These are phyloP conservation scores for Cybosia mesomella DNA, from an alignment of 2,888 invertebrate genomes.

Conservation along the genomic window DNA sequence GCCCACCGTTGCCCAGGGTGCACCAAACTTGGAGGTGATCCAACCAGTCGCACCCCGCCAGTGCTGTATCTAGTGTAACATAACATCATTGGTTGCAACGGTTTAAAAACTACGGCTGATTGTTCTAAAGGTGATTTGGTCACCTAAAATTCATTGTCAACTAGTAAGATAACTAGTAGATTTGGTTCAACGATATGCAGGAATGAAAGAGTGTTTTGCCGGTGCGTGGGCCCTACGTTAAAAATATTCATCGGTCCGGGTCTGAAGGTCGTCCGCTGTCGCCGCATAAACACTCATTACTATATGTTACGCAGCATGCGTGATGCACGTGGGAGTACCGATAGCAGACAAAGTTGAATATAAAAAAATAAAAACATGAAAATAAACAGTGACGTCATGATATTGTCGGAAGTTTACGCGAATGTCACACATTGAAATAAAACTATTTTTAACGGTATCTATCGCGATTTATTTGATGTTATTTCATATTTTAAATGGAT, in stretches of 20 bases:
- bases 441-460: too few relatives aligned
- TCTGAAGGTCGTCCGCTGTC: slow-evolving; percentile 65
- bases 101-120: slow-evolving; percentile 14
- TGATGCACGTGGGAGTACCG: slow-evolving; percentile 73
- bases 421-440: too few relatives aligned
- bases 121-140: slow-evolving; percentile 42
- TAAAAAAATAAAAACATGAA: slow-evolving; percentile 6
- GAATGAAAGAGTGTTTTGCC: slow-evolving; percentile 35
- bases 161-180: slow-evolving; percentile 41
- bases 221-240: slow-evolving; percentile 60
- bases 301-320: slow-evolving; percentile 72
- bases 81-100: not conserved
- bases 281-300: slow-evolving; percentile 62
- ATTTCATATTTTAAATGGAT: too few relatives aligned
- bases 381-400: not conserved
- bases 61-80: not conserved
- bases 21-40: too few relatives aligned
- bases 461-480: too few relatives aligned
- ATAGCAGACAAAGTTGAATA: slow-evolving; percentile 44
- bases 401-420: too few relatives aligned
- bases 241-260: slow-evolving; percentile 58
- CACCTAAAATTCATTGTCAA: slow-evolving; percentile 48
- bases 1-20: too few relatives aligned
- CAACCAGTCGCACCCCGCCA: too few relatives aligned
- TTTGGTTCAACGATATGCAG: slow-evolving; percentile 51